These are phyloP conservation scores for Gambusia affinis DNA, from an alignment of 2,113 vertebrate genomes.

Conservation along the genomic window DNA sequence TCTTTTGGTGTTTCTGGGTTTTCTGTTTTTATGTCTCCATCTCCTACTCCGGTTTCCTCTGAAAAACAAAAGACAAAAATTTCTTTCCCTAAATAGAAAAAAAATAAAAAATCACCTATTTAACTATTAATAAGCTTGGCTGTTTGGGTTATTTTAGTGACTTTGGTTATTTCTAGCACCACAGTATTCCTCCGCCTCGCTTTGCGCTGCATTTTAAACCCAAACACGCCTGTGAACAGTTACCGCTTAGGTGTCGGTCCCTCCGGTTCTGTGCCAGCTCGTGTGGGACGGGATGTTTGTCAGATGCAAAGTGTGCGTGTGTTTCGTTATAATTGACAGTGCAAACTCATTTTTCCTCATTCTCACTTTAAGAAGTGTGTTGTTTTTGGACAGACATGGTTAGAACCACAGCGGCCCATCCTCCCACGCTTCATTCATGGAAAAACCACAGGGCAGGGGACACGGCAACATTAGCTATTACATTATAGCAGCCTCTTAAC, in stretches of 20 bases:
- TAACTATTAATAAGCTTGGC: constrained; percentile 40
- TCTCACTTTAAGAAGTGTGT: constrained; percentile 74
- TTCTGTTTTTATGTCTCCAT: constrained; percentile 52
- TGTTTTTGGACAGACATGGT: constrained; percentile 76
- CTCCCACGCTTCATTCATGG: constrained; percentile 62
- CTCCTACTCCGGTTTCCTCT: constrained; percentile 40
- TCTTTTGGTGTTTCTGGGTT: constrained; percentile 35
- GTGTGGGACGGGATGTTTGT: constrained; percentile 20
- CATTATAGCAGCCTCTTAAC: constrained; percentile 58
- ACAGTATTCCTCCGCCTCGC: constrained; percentile 50
- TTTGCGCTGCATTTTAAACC: constrained; percentile 41
- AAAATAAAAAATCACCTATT: constrained; percentile 64
- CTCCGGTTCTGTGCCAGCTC: constrained; percentile 11
- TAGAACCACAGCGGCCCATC: constrained; percentile 65
- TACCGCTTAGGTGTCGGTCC: constrained; percentile 28
- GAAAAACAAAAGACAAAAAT: constrained; percentile 49
- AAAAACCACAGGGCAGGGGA: constrained; percentile 60
- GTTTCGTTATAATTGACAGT: constrained; percentile 37
- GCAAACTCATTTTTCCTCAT: constrained; percentile 57
- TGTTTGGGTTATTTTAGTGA: constrained; percentile 63
- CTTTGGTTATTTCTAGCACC: constrained; percentile 60
- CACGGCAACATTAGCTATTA: constrained; percentile 51
- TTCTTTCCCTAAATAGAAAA: constrained; percentile 53
- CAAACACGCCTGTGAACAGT: constrained; percentile 36
- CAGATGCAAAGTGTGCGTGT: constrained; percentile 23